Evolutionary conservation across 2,888 invertebrate species (phyloP).

Genomic region (Leptopilina syphax): DNA sequence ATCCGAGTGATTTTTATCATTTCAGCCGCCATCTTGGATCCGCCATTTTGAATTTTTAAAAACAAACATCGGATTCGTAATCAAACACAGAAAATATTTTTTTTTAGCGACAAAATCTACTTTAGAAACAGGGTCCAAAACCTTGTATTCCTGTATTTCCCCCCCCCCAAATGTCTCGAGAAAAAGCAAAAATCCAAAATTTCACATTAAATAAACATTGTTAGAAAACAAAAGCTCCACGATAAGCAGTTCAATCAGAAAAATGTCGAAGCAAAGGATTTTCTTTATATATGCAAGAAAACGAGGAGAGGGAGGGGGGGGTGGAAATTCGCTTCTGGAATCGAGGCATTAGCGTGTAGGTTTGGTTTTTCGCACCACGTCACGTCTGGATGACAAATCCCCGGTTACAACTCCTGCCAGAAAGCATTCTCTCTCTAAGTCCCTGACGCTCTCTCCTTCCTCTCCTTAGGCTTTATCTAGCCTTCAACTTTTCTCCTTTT

Average conservation of each 20-base stretch:
- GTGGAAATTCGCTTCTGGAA: slow-evolving; percentile 14
- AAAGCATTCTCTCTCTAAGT: slow-evolving; percentile 53
- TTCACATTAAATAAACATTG: no score
- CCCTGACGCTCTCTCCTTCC: slow-evolving; percentile 39
- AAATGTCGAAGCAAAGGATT: background rate
- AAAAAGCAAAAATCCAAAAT: no score
- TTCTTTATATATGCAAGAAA: background rate
- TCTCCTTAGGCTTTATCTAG: slow-evolving; percentile 45
- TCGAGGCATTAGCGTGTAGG: slow-evolving; percentile 49
- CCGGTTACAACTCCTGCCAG: slow-evolving; percentile 57
- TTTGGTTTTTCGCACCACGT: slow-evolving; percentile 57
- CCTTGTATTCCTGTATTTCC: no score
- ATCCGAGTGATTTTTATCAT: no score
- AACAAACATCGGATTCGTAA: no score
- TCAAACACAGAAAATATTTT: no score
- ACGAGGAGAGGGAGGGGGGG: background rate
- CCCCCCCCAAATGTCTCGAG: no score
- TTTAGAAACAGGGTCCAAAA: no score
- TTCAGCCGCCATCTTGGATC: no score
- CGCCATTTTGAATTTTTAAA: no score
- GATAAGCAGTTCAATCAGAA: slow-evolving; percentile 7
- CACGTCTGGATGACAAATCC: slow-evolving; percentile 70
- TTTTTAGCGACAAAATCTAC: no score
- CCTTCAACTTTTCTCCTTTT: slow-evolving; percentile 42
- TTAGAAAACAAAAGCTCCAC: no score